phyloP scores from a whole-genome alignment of 2,797 vertebrate species.

The Aplochiton taeniatus region DNA sequence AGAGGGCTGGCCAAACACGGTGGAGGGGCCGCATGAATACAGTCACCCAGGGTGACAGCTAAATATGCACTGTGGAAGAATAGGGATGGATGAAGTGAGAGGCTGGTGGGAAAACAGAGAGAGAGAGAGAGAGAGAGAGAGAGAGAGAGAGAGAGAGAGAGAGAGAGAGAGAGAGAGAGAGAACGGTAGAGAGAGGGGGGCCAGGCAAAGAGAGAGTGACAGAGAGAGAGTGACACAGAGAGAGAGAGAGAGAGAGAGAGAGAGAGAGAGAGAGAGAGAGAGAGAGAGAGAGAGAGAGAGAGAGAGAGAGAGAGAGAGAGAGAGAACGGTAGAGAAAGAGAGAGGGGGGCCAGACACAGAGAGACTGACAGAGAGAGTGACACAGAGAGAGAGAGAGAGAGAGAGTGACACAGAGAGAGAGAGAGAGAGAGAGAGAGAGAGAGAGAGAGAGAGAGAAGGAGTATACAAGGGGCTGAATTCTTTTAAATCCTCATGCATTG shows the following conservation, averaged over 20 bases:
- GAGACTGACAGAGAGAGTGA: background rate
- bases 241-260: conserved; percentile 20
- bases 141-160: too few relatives aligned
- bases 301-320: conserved; percentile 5
- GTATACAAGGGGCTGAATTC: too few relatives aligned
- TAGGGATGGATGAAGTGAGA: too few relatives aligned
- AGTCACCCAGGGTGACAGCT: too few relatives aligned
- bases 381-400: background rate
- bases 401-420: background rate
- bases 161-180: conserved; percentile 54
- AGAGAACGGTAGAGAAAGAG: conserved; percentile 5
- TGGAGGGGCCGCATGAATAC: too few relatives aligned
- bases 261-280: conserved; percentile 4
- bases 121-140: too few relatives aligned
- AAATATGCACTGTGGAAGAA: too few relatives aligned
- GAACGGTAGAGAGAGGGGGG: conserved; percentile 20
- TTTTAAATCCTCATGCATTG: too few relatives aligned
- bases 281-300: background rate
- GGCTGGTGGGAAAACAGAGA: too few relatives aligned
- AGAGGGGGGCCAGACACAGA: background rate
- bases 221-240: conserved; percentile 45
- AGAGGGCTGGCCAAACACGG: too few relatives aligned
- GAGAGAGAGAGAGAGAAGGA: background rate
- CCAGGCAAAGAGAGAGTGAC: conserved; percentile 60
- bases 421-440: background rate